Evolutionary conservation across 1,140 invertebrate genomes (phyloP).

Genomic region (Zaprionus taronus): DNA sequence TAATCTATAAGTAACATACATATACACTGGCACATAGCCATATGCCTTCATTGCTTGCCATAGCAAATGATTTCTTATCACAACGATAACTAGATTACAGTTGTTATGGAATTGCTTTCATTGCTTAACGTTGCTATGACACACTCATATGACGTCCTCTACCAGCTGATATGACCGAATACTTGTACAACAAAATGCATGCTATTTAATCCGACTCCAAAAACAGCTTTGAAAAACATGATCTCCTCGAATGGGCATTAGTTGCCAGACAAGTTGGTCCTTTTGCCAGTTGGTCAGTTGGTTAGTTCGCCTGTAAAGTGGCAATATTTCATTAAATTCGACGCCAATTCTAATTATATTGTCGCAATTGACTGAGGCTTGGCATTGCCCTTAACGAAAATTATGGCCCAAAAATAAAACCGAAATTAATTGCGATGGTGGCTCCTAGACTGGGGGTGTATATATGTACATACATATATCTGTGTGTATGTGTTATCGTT

Average conservation of each 20-base stretch:
- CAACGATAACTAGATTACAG: too few species aligned
- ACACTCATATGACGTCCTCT: neutral
- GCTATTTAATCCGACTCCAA: neutral
- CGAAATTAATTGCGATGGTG: slow-evolving; percentile 51
- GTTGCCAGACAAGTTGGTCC: neutral
- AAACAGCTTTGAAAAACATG: neutral
- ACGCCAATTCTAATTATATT: slow-evolving; percentile 42
- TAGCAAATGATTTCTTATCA: neutral
- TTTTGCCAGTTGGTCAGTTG: neutral
- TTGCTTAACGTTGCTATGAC: too few species aligned
- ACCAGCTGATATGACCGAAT: neutral
- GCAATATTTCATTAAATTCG: slow-evolving; percentile 39
- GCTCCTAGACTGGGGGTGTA: slow-evolving; percentile 1
- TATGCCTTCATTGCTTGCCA: neutral
- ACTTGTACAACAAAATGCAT: neutral
- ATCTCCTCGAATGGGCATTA: neutral
- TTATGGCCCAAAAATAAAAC: slow-evolving; percentile 50
- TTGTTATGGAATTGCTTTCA: too few species aligned
- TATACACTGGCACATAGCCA: too few species aligned
- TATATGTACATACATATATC: neutral
- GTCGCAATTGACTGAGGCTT: slow-evolving; percentile 2
- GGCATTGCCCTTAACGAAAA: slow-evolving; percentile 19
- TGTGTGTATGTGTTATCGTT: neutral
- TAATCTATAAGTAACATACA: too few species aligned
- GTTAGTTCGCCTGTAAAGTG: slow-evolving; percentile 22